Conservation (phyloP, 2,113 vertebrate genomes). For the Phalacrocorax brasilianus region DNA sequence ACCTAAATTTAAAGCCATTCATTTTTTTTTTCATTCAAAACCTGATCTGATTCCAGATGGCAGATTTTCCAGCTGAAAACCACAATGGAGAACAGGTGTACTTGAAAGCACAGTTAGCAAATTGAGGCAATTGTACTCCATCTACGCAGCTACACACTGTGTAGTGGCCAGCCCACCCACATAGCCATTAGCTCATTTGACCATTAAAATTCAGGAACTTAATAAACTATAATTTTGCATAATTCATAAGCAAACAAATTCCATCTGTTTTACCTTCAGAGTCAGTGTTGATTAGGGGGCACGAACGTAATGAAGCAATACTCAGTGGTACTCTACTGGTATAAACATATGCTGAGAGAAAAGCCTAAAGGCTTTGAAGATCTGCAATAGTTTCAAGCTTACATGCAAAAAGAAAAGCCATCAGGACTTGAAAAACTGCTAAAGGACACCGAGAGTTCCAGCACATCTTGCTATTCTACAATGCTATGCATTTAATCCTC, state of each 20-base stretch:
- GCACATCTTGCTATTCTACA: neutral
- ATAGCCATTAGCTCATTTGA: neutral
- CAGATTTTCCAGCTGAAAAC: constrained; percentile 46
- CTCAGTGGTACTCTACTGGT: neutral
- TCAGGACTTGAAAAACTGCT: neutral
- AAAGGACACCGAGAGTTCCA: neutral
- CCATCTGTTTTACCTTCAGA: constrained; percentile 44
- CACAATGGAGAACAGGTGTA: constrained; percentile 39
- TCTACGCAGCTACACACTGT: neutral
- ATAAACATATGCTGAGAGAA: constrained; percentile 25
- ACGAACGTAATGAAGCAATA: constrained; percentile 4
- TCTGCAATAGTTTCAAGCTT: neutral
- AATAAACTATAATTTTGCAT: constrained; percentile 49
- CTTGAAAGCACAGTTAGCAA: neutral
- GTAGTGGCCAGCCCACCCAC: neutral
- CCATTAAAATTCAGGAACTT: constrained; percentile 19
- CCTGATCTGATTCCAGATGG: constrained; percentile 3
- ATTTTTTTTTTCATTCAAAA: neutral
- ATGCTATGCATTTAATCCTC: neutral
- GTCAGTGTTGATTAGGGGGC: constrained; percentile 6
- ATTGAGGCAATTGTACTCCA: neutral
- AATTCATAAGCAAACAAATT: constrained; percentile 51
- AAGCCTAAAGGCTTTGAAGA: constrained; percentile 6
- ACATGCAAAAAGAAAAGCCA: neutral
- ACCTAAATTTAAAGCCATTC: neutral